Evolutionary conservation across 2,888 invertebrate genomes (phyloP).

Genomic region (Catocala fraxini): DNA sequence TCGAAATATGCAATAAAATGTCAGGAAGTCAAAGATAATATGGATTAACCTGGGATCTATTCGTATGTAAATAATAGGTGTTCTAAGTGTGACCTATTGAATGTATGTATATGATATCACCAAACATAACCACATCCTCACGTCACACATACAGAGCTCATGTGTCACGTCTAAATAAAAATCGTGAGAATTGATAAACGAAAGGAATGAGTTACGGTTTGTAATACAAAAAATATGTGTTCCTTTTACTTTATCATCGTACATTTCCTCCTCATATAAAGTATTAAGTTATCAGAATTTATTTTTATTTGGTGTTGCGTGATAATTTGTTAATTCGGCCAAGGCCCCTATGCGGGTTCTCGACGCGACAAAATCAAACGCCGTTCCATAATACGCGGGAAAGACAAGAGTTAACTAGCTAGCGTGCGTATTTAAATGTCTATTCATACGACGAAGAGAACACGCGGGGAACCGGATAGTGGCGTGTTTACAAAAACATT

Average conservation of each 20-base stretch:
- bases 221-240: conserved; percentile 4
- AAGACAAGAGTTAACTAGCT: conserved; percentile 28
- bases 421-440: conserved; percentile 19
- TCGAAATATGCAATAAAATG: no score
- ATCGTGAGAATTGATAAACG: conserved; percentile 5
- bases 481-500: conserved; percentile 74
- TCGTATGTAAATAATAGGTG: conserved; percentile 40
- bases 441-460: conserved; percentile 28
- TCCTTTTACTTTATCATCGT: conserved; percentile 15
- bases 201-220: neutral
- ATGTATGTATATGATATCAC: neutral
- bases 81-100: conserved; percentile 32
- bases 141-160: conserved; percentile 32
- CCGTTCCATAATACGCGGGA: conserved; percentile 19
- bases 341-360: conserved; percentile 18
- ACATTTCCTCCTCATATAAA: conserved; percentile 32
- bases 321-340: conserved; percentile 26
- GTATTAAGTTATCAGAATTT: conserved; percentile 17
- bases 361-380: conserved; percentile 9
- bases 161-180: conserved; percentile 60
- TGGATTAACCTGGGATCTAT: conserved; percentile 43
- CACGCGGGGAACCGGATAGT: conserved; percentile 53
- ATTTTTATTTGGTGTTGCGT: neutral
- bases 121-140: conserved; percentile 17
- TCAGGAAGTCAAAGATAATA: neutral